Evolutionary conservation across 1,140 invertebrate species (phyloP).

Genomic region (Drosophila saltans): DNA sequence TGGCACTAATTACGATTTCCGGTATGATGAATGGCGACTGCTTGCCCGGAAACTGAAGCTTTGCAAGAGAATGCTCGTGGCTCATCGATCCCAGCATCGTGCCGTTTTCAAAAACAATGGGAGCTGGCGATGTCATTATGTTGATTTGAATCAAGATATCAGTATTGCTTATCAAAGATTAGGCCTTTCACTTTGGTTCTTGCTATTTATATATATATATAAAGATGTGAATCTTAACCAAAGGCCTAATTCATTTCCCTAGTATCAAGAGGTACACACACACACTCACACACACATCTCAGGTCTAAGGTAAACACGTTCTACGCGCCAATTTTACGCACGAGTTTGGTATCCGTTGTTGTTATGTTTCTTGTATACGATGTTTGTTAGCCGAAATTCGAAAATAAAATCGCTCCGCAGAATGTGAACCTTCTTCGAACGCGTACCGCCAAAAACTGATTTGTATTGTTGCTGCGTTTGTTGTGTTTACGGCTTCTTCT

Average conservation of each 20-base stretch:
- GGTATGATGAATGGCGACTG: constrained; percentile 50
- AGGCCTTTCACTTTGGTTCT: constrained; percentile 19
- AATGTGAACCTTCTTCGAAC: constrained; percentile 47
- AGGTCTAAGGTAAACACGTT: constrained; percentile 11
- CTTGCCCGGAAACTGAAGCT: constrained; percentile 24
- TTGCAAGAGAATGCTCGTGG: constrained; percentile 31
- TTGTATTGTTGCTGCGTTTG: constrained; percentile 63
- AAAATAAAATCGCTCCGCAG: constrained; percentile 1
- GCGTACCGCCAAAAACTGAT: constrained; percentile 78
- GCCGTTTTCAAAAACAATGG: constrained; percentile 72
- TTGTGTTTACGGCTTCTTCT: constrained; percentile 67
- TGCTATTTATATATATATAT: background rate
- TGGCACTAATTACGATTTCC: constrained; percentile 70
- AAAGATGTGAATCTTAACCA: background rate
- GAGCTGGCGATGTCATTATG: constrained; percentile 42
- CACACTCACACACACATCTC: constrained; percentile 10
- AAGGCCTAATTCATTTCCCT: constrained; percentile 41
- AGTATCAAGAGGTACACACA: constrained; percentile 10
- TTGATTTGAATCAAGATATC: background rate
- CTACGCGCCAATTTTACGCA: constrained; percentile 31
- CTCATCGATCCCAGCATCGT: constrained; percentile 70
- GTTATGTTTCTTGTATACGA: background rate
- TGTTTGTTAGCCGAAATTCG: constrained; percentile 6
- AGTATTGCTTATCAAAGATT: constrained; percentile 22
- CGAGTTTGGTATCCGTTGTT: constrained; percentile 7